Percentiles rank a stretch among this genome's conserved stretches.
These are phyloP conservation scores for Proales similis DNA, from an alignment of 1,140 invertebrate species.

Conservation along the genomic window DNA sequence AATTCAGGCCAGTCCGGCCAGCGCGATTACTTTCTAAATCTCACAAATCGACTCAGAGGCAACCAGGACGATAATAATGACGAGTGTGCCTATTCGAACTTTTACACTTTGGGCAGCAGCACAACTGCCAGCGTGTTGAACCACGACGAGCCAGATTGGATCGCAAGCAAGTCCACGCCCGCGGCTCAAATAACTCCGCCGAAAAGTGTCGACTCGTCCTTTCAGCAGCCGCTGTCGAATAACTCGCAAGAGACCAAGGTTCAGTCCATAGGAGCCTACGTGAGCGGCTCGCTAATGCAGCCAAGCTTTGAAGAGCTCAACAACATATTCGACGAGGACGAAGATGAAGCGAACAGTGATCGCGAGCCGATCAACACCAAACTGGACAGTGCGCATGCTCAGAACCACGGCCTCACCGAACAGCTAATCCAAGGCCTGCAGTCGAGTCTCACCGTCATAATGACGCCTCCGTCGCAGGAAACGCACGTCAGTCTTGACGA, in stretches of 20 bases:
- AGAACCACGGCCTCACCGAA: background rate
- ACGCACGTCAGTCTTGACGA: too few species aligned
- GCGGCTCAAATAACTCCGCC: conserved; percentile 34
- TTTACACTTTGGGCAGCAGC: too few species aligned
- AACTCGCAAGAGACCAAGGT: too few species aligned
- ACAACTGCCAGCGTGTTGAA: too few species aligned
- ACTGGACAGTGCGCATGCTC: background rate
- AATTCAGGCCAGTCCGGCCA: too few species aligned
- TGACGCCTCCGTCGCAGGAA: conserved; percentile 30
- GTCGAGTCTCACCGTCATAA: conserved; percentile 9
- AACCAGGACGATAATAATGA: too few species aligned
- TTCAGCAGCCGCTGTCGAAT: background rate
- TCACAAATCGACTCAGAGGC: too few species aligned
- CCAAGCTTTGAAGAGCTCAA: conserved; percentile 27
- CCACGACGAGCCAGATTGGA: conserved; percentile 10
- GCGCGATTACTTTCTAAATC: too few species aligned
- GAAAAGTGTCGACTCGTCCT: conserved; percentile 10
- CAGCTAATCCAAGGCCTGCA: conserved; percentile 19
- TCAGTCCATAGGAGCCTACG: background rate
- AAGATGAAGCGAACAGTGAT: too few species aligned
- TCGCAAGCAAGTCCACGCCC: too few species aligned
- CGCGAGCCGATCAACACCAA: conserved; percentile 8
- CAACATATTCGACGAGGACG: conserved; percentile 37
- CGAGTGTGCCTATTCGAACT: too few species aligned
- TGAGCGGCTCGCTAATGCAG: too few species aligned